These are phyloP conservation scores for Hylaeus volcanicus DNA, from an alignment of 1,140 invertebrate genomes.

Conservation along the genomic window DNA sequence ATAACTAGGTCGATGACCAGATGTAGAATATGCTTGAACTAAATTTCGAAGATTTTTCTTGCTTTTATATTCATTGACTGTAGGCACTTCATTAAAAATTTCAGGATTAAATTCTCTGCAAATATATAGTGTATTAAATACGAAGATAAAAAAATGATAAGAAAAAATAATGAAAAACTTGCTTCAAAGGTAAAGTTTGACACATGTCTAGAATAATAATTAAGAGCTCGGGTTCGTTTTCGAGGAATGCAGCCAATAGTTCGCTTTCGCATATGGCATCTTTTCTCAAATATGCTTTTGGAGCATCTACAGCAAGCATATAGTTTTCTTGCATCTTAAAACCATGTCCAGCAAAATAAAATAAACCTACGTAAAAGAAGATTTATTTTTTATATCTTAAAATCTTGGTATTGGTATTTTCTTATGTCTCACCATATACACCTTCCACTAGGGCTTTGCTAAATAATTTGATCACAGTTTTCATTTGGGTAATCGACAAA, in stretches of 20 bases:
- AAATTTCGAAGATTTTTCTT: slow-evolving; percentile 72
- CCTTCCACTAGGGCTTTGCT: slow-evolving; percentile 65
- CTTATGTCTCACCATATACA: slow-evolving; percentile 69
- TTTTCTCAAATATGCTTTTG: slow-evolving; percentile 65
- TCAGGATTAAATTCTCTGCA: slow-evolving; percentile 70
- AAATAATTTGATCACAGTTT: slow-evolving; percentile 71
- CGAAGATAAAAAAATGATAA: slow-evolving; percentile 2
- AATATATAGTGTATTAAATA: slow-evolving; percentile 24
- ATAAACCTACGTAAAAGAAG: slow-evolving; percentile 64
- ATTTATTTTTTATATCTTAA: slow-evolving; percentile 11
- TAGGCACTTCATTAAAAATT: slow-evolving; percentile 70
- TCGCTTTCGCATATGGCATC: slow-evolving; percentile 75
- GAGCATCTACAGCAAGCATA: slow-evolving; percentile 74
- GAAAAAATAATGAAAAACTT: slow-evolving; percentile 35
- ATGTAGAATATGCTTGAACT: slow-evolving; percentile 74
- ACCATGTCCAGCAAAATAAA: slow-evolving; percentile 78
- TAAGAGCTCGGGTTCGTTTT: slow-evolving; percentile 72
- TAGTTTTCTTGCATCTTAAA: slow-evolving; percentile 77
- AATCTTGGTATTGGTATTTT: background rate
- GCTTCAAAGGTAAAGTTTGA: slow-evolving; percentile 70
- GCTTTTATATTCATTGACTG: slow-evolving; percentile 68
- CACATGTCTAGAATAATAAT: slow-evolving; percentile 76
- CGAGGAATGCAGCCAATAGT: slow-evolving; percentile 66
- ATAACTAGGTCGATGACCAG: slow-evolving; percentile 71
- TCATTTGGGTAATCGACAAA: slow-evolving; percentile 71